These are phyloP conservation scores for Halisarca cf. caerulea DNA, from an alignment of 37 sponge, comb jelly and placozoan species.

Conservation along the genomic window DNA sequence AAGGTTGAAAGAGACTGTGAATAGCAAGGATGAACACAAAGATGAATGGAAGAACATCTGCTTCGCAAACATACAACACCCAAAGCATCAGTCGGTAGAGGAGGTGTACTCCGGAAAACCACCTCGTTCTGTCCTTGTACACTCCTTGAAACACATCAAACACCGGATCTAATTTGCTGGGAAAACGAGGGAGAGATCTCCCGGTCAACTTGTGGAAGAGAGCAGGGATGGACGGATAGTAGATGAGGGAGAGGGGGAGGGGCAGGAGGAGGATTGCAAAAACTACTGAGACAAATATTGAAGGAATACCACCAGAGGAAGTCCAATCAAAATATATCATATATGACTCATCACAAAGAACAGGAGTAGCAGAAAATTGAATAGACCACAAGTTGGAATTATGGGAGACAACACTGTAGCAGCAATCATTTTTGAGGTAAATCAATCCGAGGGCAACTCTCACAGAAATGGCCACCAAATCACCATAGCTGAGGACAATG, in stretches of 20 bases:
- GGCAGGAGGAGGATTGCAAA: no score
- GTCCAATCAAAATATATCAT: no score
- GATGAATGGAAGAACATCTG: no score
- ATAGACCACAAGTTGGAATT: no score
- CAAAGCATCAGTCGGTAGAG: constrained; percentile 10
- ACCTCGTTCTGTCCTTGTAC: neutral
- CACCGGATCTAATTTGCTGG: constrained; percentile 1
- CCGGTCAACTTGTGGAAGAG: neutral
- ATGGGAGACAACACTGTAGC: no score
- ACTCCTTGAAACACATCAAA: constrained; percentile 29
- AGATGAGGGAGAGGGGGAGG: neutral
- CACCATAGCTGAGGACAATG: neutral
- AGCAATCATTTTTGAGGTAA: no score
- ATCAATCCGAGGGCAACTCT: no score
- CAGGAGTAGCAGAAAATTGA: no score
- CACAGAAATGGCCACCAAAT: no score
- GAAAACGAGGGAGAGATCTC: neutral
- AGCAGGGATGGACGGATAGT: neutral
- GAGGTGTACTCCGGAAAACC: neutral
- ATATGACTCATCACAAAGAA: no score
- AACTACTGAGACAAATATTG: no score
- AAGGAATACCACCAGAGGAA: no score
- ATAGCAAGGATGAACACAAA: neutral
- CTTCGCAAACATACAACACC: neutral
- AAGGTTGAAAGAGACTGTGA: neutral